Base-by-base conservation (phyloP, 2,888 invertebrate species). In the Priapulus caudatus region DNA sequence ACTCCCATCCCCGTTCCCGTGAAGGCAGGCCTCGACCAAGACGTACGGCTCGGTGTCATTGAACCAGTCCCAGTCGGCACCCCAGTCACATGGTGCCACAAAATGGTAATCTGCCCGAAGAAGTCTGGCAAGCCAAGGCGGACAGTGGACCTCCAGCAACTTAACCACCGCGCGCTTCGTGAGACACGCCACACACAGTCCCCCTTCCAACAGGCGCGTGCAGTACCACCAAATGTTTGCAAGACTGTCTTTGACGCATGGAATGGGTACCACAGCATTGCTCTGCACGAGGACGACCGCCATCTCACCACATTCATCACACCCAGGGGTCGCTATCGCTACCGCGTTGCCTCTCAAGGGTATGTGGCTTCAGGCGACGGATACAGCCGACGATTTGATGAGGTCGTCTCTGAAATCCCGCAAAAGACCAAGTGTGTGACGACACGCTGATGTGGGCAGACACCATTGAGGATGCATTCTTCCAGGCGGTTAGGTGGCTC, bases 1-100 rank as follows among this genome's bases (percentile, higher is more conserved):
- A 61, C 59, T 1, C 62, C 62, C 3, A 54, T 63, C n/a, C 61
- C 59, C 16, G 60, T 63, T 2, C 63, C 61, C n/a, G 60, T 62
- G 2, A 63, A 63, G 47, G 59, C 52, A 20, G 60, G 58, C 0
- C 54, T 62, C 1, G 61, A 63, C 49, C 58, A 55, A 18, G 61
- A 63, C 50, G 59, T 59, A 1, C 20, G 53, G 1, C 49, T 62
- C 2, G 59, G 59, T 20, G 59, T 61, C 2, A 43, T 60, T 4
- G 60, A 60, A 50, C 56, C 54, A 2, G 60, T 61, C 1, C 59
- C 60, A 0, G 43, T 60, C 4, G 60, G 60, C 0, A 57, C 54
- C 49, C 57, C 59, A 5, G 61, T 61, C 3, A 62, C 61, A 22
- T 60, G 60, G 59, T 61, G 60, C 50, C 59, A 60, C 50, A 22